phyloP scores from a whole-genome alignment of 2,888 invertebrate species.

The Acleris sparsana region DNA sequence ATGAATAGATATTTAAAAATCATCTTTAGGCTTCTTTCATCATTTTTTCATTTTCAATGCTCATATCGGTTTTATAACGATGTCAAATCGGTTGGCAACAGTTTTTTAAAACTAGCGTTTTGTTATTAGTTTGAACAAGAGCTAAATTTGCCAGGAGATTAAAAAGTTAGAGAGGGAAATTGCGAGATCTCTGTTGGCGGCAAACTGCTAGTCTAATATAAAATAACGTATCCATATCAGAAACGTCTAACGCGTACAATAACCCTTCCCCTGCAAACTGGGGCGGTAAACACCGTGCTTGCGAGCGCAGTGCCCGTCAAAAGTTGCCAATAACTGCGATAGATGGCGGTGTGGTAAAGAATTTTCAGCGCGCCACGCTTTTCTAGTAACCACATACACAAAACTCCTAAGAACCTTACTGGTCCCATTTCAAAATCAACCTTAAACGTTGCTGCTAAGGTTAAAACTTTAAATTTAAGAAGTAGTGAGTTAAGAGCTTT shows the following conservation, averaged over 20 bases:
- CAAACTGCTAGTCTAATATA: background rate
- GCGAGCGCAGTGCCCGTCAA: conserved; percentile 56
- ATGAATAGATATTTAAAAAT: no score
- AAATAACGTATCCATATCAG: background rate
- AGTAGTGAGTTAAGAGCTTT: background rate
- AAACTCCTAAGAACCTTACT: conserved; percentile 4
- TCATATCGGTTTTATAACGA: no score
- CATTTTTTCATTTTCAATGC: no score
- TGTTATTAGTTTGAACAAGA: background rate
- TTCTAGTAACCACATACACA: conserved; percentile 1
- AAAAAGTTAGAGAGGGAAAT: no score
- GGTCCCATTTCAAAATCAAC: conserved; percentile 1
- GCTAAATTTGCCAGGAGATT: no score
- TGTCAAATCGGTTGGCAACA: no score
- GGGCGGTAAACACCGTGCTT: conserved; percentile 70
- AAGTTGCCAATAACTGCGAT: conserved; percentile 69
- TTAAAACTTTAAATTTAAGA: background rate
- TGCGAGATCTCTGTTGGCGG: no score
- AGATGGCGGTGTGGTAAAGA: conserved; percentile 73
- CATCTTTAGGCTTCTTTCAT: no score
- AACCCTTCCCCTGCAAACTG: conserved; percentile 49
- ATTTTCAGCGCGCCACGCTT: conserved; percentile 44
- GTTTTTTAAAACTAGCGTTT: no score
- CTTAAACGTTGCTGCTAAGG: background rate
- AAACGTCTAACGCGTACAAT: conserved; percentile 6